Conservation (phyloP, 2,888 invertebrate species). For the Limnephilus lunatus region DNA sequence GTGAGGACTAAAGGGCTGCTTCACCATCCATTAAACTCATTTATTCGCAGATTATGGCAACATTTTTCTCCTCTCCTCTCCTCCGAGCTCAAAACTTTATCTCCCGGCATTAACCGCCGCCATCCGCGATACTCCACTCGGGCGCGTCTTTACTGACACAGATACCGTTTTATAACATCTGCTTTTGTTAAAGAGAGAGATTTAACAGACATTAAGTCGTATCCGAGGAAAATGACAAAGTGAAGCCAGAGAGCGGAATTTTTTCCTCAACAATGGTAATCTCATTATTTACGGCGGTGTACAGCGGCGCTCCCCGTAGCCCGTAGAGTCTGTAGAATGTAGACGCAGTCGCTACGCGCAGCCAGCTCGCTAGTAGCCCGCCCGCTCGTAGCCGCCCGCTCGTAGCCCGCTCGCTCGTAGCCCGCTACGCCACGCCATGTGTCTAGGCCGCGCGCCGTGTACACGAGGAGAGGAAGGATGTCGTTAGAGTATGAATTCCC, state of each 20-base stretch:
- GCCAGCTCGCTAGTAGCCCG: neutral
- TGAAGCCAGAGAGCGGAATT: slow-evolving; percentile 42
- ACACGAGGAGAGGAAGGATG: slow-evolving; percentile 12
- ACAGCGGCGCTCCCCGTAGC: neutral
- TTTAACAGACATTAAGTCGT: slow-evolving; percentile 59
- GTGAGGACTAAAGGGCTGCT: slow-evolving; percentile 28
- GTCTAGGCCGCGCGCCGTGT: neutral
- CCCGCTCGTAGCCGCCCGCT: neutral
- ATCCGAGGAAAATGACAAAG: slow-evolving; percentile 57
- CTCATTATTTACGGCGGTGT: slow-evolving; percentile 46
- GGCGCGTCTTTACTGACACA: slow-evolving; percentile 53
- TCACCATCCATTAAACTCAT: slow-evolving; percentile 54
- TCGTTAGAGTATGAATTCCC: neutral
- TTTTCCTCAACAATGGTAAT: slow-evolving; percentile 46
- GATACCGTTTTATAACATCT: slow-evolving; percentile 58
- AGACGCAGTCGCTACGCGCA: neutral
- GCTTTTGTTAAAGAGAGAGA: slow-evolving; percentile 59
- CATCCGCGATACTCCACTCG: slow-evolving; percentile 36
- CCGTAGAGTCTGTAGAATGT: neutral
- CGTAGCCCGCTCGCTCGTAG: neutral
- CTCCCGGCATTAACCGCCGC: slow-evolving; percentile 43
- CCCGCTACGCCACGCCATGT: neutral
- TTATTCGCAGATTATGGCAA: slow-evolving; percentile 51
- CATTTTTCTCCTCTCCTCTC: slow-evolving; percentile 47
- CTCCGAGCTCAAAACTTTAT: slow-evolving; percentile 46